Base-by-base conservation (phyloP, 2,888 invertebrate genomes). In the Dyspetes luteomarginatus region DNA sequence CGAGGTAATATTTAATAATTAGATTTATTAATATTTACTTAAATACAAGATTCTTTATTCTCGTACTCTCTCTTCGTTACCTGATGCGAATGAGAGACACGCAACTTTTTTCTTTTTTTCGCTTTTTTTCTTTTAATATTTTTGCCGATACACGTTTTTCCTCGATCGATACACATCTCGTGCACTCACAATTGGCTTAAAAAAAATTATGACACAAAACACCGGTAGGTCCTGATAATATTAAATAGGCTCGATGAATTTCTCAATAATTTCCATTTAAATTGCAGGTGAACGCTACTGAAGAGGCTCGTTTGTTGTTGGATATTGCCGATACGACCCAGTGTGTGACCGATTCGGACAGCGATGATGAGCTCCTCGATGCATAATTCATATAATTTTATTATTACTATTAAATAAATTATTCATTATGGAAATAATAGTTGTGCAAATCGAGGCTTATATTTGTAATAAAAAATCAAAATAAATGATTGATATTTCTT, bases 241-340 rank as follows among this genome's bases (percentile, higher is more conserved):
- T 19, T 22, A 9, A 48, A 64, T 7, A 22, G 17, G 28, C 52
- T 64, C 24, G 24, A 76, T 73, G 5, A 45, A 62, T 79, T 36
- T 58, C n/a, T n/a, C n/a, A n/a, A n/a, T n/a, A n/a, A n/a, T 2
- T 36, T 36, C 36, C 36, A 48, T 48, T 48, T 68, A 43, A 58
- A 82, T 88, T 84, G 12, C 84, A 90, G 90, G 88, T 90, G 3
- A 86, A 89, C 56, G 90, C 90, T 12, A 86, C 86, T 0, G 90
- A 90, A 82, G 90, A 91, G 76, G 89, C 89, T 68, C 86, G 87
- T 36, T 85, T 90, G 56, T 83, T 91, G 58, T 82, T 91, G 78
- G 90, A 89, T 56, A 84, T 85, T 30, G 80, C 83, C 12, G 89
- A 91, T 26, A 84, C 88, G 2, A 87, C 87, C 4, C 84, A 86